These are phyloP conservation scores for Hydropotes inermis DNA, from an alignment of 2,113 vertebrate species.

Conservation along the genomic window DNA sequence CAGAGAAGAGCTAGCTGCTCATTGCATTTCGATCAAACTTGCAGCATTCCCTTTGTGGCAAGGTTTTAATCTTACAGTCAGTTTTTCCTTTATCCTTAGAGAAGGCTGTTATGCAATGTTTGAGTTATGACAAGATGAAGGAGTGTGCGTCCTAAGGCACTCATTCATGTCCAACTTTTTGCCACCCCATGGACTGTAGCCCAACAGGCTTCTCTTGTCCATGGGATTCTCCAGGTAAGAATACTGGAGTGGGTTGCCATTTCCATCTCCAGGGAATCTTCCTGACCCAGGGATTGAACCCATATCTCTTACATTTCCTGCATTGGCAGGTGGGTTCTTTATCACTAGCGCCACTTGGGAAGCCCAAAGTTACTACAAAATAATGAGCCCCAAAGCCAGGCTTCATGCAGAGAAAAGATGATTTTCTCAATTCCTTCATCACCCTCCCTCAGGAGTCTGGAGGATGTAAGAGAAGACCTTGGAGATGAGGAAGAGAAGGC, in stretches of 20 bases:
- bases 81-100: slow-evolving; percentile 49
- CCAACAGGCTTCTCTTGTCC: not conserved
- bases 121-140: slow-evolving; percentile 4
- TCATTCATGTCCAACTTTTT: not conserved
- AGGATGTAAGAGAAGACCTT: not conserved
- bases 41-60: slow-evolving; percentile 72
- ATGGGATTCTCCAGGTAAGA: not conserved
- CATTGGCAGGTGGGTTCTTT: not conserved
- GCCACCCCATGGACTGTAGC: not conserved
- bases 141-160: rapidly evolving
- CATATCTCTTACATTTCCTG: not conserved
- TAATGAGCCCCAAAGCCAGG: not conserved
- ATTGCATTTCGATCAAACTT: slow-evolving; percentile 76
- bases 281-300: not conserved
- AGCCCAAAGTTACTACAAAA: not conserved
- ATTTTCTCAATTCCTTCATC: slow-evolving; percentile 34
- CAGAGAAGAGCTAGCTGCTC: not conserved
- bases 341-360: not conserved
- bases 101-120: not conserved
- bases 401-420: not conserved
- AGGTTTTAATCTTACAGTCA: slow-evolving; percentile 68
- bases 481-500: not conserved
- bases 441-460: not conserved
- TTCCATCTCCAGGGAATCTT: not conserved
- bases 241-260: not conserved